Conservation (phyloP, 2,888 invertebrate genomes). For the Acanthacorydalis orientalis region DNA sequence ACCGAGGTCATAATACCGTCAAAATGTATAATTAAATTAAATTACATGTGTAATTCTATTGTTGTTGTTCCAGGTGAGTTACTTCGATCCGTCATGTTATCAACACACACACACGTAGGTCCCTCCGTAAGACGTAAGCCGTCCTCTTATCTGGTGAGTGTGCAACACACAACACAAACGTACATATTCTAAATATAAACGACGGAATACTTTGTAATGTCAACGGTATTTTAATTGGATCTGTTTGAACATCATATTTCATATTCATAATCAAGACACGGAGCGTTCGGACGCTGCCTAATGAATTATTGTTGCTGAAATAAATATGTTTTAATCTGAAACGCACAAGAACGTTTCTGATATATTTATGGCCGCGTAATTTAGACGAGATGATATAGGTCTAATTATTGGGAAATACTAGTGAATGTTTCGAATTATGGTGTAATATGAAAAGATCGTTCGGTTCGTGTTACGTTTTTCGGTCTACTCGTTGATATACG, state of each 20-base stretch:
- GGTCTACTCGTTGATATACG: no score
- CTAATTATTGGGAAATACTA: no score
- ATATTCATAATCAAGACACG: slow-evolving; percentile 7
- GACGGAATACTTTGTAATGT: slow-evolving; percentile 9
- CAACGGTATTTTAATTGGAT: slow-evolving; percentile 10
- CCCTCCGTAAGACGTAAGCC: no score
- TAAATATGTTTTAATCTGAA: slow-evolving; percentile 7
- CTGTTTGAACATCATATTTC: slow-evolving; percentile 10
- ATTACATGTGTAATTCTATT: no score
- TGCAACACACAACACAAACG: neutral
- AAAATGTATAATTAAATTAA: no score
- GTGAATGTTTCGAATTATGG: no score
- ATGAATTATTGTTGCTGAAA: slow-evolving; percentile 9
- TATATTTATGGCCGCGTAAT: neutral
- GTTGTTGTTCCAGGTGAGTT: neutral
- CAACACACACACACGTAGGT: no score
- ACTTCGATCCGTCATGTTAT: neutral
- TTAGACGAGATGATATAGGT: neutral
- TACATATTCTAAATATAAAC: neutral
- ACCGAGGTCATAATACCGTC: no score
- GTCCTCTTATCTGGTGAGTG: neutral
- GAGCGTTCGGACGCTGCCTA: neutral
- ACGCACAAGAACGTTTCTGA: neutral
- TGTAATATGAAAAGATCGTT: no score
- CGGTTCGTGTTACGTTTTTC: no score